Percentiles rank a stretch among this genome's conserved stretches.
Evolutionary conservation across 2,888 invertebrate genomes (phyloP).

Genomic region (Thymelicus sylvestris): DNA sequence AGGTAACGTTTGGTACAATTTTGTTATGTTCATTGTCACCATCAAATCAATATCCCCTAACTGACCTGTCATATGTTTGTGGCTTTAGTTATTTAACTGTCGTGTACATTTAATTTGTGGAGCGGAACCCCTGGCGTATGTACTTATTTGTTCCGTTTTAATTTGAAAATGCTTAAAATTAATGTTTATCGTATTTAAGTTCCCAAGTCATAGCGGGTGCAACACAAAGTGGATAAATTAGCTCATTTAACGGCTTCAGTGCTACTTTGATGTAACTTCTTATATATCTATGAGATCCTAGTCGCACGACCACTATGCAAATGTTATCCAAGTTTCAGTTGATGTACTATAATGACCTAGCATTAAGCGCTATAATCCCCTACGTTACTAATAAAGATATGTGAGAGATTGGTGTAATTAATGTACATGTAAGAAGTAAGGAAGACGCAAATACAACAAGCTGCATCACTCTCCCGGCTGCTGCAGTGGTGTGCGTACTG

Average conservation of each 20-base stretch:
- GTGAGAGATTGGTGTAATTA: conserved; percentile 54
- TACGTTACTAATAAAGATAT: conserved; percentile 45
- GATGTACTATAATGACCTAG: conserved; percentile 36
- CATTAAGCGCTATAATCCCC: conserved; percentile 43
- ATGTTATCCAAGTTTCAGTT: conserved; percentile 12
- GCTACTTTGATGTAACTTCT: neutral
- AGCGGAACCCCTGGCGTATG: conserved; percentile 29
- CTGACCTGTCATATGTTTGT: conserved; percentile 18
- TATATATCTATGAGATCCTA: conserved; percentile 16
- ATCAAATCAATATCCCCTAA: neutral
- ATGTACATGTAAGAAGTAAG: conserved; percentile 63
- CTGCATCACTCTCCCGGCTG: conserved; percentile 68
- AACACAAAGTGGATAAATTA: neutral
- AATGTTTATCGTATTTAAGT: conserved; percentile 1
- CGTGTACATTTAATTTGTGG: conserved; percentile 56
- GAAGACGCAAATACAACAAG: conserved; percentile 84
- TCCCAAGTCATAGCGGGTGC: neutral
- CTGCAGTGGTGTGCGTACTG: conserved; percentile 70
- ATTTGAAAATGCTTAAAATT: conserved; percentile 10
- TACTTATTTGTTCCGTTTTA: conserved; percentile 15
- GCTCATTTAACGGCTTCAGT: neutral
- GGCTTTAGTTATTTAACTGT: conserved; percentile 44
- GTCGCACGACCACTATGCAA: conserved; percentile 30
- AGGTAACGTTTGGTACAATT: conserved; percentile 36
- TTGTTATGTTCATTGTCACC: conserved; percentile 31